A percentile compares a stretch with the other conserved stretches of the same genome.
Evolutionary conservation across 2,113 vertebrate genomes (phyloP).

Genomic region (Scomber japonicus): DNA sequence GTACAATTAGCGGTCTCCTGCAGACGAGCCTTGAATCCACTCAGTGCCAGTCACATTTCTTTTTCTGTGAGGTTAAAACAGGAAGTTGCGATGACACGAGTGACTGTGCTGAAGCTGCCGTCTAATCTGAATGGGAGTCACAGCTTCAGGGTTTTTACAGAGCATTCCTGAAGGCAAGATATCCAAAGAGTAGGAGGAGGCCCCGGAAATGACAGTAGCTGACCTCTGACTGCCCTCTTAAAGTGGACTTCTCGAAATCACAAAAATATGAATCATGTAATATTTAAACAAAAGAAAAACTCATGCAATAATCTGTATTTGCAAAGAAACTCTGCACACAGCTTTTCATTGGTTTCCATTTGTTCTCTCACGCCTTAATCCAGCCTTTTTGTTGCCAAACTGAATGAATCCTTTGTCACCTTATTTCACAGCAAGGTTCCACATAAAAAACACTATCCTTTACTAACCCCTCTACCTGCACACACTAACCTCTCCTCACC

Average conservation of each 20-base stretch:
- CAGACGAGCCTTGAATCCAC: neutral
- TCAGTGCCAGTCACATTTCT: neutral
- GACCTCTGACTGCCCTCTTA: conserved; percentile 40
- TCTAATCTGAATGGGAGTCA: no score
- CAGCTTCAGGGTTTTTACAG: neutral
- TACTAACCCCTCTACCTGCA: conserved; percentile 52
- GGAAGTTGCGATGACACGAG: neutral
- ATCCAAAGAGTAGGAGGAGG: neutral
- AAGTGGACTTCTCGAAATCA: neutral
- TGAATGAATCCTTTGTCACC: neutral
- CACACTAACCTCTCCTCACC: conserved; percentile 21
- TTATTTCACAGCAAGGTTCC: no score
- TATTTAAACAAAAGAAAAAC: neutral
- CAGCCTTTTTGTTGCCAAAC: neutral
- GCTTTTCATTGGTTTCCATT: neutral
- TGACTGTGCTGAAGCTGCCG: neutral
- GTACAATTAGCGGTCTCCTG: conserved; percentile 26
- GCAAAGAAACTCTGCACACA: neutral
- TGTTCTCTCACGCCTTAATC: neutral
- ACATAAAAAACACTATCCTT: neutral
- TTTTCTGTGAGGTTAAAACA: neutral
- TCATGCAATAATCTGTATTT: neutral
- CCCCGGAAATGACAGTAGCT: neutral
- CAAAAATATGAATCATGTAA: neutral
- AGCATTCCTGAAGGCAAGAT: neutral